phyloP scores from a whole-genome alignment of 2,888 invertebrate species.

The Sphaerophoria taeniata region DNA sequence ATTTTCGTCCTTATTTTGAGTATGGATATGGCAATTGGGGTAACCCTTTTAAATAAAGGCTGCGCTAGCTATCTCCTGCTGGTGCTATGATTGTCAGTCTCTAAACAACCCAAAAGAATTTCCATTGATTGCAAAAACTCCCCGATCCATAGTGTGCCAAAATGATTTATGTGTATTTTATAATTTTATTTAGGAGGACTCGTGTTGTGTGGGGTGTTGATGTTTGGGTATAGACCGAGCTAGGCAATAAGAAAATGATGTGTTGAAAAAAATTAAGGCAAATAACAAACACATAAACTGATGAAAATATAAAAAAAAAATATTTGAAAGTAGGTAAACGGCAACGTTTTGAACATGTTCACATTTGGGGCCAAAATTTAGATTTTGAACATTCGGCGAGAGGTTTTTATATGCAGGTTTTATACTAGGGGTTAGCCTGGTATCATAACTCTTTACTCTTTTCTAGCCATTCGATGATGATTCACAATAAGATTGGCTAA shows the following conservation, averaged over 20 bases:
- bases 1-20: constrained; percentile 34
- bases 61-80: background rate
- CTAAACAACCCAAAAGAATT: constrained; percentile 38
- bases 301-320: background rate
- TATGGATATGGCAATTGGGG: constrained; percentile 32
- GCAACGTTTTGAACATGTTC: background rate
- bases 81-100: background rate
- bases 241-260: constrained; percentile 24
- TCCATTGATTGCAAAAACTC: constrained; percentile 36
- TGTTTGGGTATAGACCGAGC: constrained; percentile 16
- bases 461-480: background rate
- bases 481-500: background rate
- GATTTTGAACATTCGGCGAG: constrained; percentile 27
- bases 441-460: background rate
- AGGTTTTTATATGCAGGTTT: constrained; percentile 31
- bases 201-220: too few relatives aligned
- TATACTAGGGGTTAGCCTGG: constrained; percentile 7
- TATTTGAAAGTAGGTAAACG: background rate
- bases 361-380: constrained; percentile 30
- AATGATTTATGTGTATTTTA: constrained; percentile 40
- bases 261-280: constrained; percentile 16
- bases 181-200: constrained; percentile 37
- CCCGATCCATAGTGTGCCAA: constrained; percentile 36
- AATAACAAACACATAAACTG: constrained; percentile 4
- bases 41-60: constrained; percentile 38